Percentiles rank a stretch among this genome's conserved stretches.
Conservation (phyloP, 1,140 invertebrate species). For the Lamellibrachia luymesi region DNA sequence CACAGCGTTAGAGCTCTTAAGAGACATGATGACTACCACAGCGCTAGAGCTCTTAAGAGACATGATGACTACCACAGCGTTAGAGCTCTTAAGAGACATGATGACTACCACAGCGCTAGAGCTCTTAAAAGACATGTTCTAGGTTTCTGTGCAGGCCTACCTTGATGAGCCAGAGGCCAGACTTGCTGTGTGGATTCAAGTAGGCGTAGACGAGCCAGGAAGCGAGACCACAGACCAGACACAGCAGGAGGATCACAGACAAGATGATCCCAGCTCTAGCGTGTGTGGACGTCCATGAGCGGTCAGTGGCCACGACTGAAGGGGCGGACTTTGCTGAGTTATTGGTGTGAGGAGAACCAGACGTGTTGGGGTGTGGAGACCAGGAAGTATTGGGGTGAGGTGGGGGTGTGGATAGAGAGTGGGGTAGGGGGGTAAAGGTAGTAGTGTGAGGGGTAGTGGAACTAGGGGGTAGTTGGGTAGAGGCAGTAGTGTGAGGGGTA, state of each 20-base stretch:
- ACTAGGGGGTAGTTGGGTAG: background rate
- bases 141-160: constrained; percentile 61
- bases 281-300: background rate
- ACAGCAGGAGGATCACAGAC: background rate
- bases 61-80: too few species aligned
- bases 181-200: constrained; percentile 88
- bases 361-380: too few species aligned
- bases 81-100: too few species aligned
- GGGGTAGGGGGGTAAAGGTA: background rate
- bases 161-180: constrained; percentile 94
- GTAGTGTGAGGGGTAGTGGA: background rate
- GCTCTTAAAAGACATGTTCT: background rate
- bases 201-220: constrained; percentile 90
- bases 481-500: background rate
- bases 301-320: background rate
- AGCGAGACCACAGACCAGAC: constrained; percentile 68
- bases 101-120: too few species aligned
- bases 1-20: too few species aligned
- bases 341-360: too few species aligned
- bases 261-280: background rate
- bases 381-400: background rate
- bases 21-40: too few species aligned
- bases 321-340: background rate
- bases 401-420: background rate
- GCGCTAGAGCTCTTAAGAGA: too few species aligned